Base-by-base conservation (phyloP, 2,888 invertebrate species). In the Caenorhabditis sp. region DNA sequence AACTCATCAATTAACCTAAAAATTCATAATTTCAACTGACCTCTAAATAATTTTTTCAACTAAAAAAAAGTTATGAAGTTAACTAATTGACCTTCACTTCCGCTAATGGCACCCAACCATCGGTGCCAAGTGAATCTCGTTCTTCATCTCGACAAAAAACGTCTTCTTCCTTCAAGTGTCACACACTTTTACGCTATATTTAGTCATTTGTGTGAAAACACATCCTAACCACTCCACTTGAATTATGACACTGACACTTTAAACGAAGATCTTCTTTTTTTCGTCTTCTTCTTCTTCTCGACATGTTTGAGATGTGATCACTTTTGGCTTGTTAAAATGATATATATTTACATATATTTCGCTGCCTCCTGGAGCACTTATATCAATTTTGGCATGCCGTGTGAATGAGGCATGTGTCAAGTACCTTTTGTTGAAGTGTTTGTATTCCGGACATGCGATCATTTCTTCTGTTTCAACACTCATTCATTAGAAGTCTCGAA, bases 161-260 rank as follows among this genome's bases (percentile, higher is more conserved):
- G 23, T 57, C 20, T 57, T 56, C 27, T 53, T 53, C 20, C 20
- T 56, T 57, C 31, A 57, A 57, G 27, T 36, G 58, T 57, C 58
- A 57, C 14, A 43, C 43, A 43, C 43, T 43, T 43, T 43, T 43
- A 17, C 31, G 12, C 43, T 43, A 43, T 17, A 43, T 43, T 43
- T 43, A 43, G 43, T 43, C 43, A 43, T 43, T 43, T 43, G 43
- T 43, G 43, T 43, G 43, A 43, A 43, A 43, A 43, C 31, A 31
- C 31, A 31, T 31, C 31, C 31, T 31, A 31, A 43, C 43, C 12
- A 17, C 17, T 10, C 43, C 43, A 43, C 43, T 43, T 43, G 43
- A 43, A 43, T 43, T 43, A 43, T 43, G 43, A 43, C 43, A 43
- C 43, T 43, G 43, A 43, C 43, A 43, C 43, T 43, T 43, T 43